Conservation (phyloP, 2,888 invertebrate genomes). For the Cosmorhoe ocellata region DNA sequence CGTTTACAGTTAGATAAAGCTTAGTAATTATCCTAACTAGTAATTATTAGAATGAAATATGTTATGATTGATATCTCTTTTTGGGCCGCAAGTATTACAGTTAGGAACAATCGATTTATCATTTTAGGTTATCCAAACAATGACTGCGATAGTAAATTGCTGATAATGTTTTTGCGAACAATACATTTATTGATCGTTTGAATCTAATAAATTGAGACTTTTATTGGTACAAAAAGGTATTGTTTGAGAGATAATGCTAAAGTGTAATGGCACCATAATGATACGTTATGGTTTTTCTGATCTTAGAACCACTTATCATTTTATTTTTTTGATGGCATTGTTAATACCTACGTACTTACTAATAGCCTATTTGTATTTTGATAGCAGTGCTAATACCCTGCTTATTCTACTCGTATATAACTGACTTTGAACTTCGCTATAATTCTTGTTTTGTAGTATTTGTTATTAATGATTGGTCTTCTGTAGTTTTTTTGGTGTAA, state of each 20-base stretch:
- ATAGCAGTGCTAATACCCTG: no score
- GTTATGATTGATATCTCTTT: slow-evolving; percentile 48
- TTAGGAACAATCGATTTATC: slow-evolving; percentile 33
- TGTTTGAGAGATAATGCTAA: slow-evolving; percentile 3
- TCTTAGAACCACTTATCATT: background rate
- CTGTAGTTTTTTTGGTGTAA: no score
- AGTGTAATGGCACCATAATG: background rate
- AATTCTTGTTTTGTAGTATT: no score
- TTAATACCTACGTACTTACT: background rate
- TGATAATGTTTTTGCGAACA: background rate
- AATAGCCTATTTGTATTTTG: no score
- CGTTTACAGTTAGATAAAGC: slow-evolving; percentile 25
- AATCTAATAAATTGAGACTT: slow-evolving; percentile 13
- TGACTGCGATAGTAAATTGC: slow-evolving; percentile 13
- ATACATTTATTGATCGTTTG: slow-evolving; percentile 15
- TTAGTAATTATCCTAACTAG: slow-evolving; percentile 29
- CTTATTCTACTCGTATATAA: no score
- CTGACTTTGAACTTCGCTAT: no score
- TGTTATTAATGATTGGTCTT: no score
- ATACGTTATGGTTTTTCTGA: slow-evolving; percentile 9
- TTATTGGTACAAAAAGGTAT: slow-evolving; percentile 18
- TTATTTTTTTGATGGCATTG: background rate
- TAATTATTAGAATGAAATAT: slow-evolving; percentile 39
- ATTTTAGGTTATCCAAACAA: slow-evolving; percentile 23
- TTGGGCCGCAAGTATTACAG: slow-evolving; percentile 42